Base-by-base conservation (phyloP, 2,113 vertebrate genomes). In the Colius striatus region DNA sequence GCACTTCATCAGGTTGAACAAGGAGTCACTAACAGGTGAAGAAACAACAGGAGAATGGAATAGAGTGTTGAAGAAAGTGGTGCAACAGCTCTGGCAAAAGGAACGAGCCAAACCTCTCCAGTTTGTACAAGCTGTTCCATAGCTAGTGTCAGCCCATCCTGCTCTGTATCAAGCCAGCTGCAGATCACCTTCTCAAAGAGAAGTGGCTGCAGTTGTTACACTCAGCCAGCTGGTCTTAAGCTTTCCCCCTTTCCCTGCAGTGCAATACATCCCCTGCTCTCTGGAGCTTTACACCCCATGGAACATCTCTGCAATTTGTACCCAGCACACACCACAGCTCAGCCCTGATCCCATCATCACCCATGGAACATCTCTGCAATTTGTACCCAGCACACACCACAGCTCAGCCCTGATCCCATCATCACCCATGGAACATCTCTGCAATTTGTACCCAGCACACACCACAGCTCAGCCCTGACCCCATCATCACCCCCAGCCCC, bases 161-260 rank as follows among this genome's bases (percentile, higher is more conserved):
- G 97, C 95, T 65, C 87, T 87, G 68, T 96, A 97, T 97, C 96
- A 94, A 94, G 96, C 92, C 98, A 98, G 98, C 98, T 98, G 98
- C 97, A 97, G 89, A 88, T 93, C 84, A 94, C 86, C 76, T 93
- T 92, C 92, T 97, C 97, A 97, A 95, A 92, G 93, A 95, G 82
- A 91, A 94, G 96, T 72, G 92, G 83, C 92, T 97, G 89, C 62
- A 87, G 92, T 84, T 95, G 89, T 94, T 97, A 71, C 84, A 92
- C 89, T 36, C 2, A 2, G 88, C 96, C 97, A 98, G 97, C 97
- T 98, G 97, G 87, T 94, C 79, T 63, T 76, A 53, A 94, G 96
- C 94, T 95, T n/a, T n/a, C 93, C 93, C 93, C 92, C 96, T 85
- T 36, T 96, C 95, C 93, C 96, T 13, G 5, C 34, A 93, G 96